A percentile compares a stretch with the other conserved stretches of the same genome.
These are phyloP conservation scores for Phoebastria nigripes DNA, from an alignment of 2,797 vertebrate species.

Conservation along the genomic window DNA sequence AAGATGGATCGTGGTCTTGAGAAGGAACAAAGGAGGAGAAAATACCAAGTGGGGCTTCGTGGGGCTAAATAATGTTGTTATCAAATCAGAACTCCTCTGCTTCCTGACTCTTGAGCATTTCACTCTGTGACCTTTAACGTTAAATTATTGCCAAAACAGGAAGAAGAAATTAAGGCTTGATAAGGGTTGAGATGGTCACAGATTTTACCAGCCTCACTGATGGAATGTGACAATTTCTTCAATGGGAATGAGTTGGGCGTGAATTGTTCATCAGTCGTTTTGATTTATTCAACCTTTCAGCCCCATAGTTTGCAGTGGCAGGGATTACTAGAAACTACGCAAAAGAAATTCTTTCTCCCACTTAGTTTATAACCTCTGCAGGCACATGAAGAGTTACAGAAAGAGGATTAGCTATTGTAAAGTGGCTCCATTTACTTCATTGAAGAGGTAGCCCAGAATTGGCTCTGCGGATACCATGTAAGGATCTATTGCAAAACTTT, in stretches of 20 bases:
- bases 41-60: constrained; percentile 55
- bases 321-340: constrained; percentile 46
- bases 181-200: constrained; percentile 57
- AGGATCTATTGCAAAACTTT: constrained; percentile 58
- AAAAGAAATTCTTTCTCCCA: constrained; percentile 18
- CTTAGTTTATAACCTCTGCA: constrained; percentile 41
- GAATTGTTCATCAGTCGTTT: constrained; percentile 50
- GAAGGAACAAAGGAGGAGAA: constrained; percentile 58
- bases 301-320: not conserved
- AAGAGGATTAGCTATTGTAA: constrained; percentile 42
- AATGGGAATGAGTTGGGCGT: constrained; percentile 40
- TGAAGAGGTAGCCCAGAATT: constrained; percentile 27
- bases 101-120: constrained; percentile 54
- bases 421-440: constrained; percentile 30
- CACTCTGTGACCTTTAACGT: constrained; percentile 61
- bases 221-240: constrained; percentile 61
- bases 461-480: not conserved
- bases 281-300: constrained; percentile 51
- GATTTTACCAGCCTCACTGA: constrained; percentile 49
- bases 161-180: constrained; percentile 60
- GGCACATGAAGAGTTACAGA: constrained; percentile 35
- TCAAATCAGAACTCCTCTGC: constrained; percentile 57
- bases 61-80: constrained; percentile 54
- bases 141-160: constrained; percentile 69
- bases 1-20: constrained; percentile 60